A percentile compares a stretch with the other conserved stretches of the same genome.
These are phyloP conservation scores for Frankliniella intonsa DNA, from an alignment of 2,888 invertebrate species.

Conservation along the genomic window DNA sequence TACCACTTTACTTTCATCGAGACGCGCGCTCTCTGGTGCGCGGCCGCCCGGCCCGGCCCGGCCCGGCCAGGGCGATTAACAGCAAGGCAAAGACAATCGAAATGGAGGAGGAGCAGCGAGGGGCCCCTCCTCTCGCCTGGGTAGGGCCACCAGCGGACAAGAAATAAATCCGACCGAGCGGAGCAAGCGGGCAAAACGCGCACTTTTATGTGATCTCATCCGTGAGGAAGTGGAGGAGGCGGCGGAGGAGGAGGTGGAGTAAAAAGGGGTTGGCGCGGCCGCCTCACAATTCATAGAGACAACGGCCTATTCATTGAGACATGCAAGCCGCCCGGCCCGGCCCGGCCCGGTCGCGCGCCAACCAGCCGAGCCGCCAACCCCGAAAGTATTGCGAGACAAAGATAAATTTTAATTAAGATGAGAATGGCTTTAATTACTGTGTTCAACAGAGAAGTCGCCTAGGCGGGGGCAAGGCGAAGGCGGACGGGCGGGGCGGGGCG, in stretches of 20 bases:
- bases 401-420: conserved; percentile 27
- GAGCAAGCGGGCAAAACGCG: not conserved
- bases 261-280: not conserved
- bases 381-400: conserved; percentile 25
- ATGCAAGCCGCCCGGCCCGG: not conserved
- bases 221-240: not conserved
- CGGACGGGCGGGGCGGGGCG: too few species aligned
- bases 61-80: too few species aligned
- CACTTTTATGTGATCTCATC: conserved; percentile 21
- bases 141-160: not conserved
- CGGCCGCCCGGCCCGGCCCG: too few species aligned
- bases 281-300: conserved; percentile 11
- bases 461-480: not conserved
- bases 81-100: too few species aligned
- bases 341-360: not conserved
- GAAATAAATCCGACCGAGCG: not conserved
- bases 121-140: too few species aligned
- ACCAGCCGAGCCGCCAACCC: not conserved
- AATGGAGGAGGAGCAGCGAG: too few species aligned
- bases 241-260: not conserved
- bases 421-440: conserved; percentile 25
- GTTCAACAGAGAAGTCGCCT: conserved; percentile 4
- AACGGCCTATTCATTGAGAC: conserved; percentile 16
- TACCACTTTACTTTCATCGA: too few species aligned
- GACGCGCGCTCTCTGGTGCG: too few species aligned